Conservation (phyloP, 2,797 vertebrate species). For the Todus mexicanus region DNA sequence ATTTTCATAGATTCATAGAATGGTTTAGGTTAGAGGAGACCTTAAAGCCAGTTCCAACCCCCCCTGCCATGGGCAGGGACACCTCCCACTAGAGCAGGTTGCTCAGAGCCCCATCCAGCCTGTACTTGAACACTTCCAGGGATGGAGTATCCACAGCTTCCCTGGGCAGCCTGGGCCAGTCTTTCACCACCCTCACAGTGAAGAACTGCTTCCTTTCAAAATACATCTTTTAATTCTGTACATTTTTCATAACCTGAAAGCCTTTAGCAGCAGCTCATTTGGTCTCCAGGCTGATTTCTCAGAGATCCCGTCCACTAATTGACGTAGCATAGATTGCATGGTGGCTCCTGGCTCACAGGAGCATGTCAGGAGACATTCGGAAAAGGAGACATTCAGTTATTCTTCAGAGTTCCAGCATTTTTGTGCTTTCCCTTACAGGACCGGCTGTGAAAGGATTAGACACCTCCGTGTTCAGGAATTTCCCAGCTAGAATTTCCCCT, state of each 20-base stretch:
- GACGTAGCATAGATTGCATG: background rate
- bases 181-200: too few species aligned
- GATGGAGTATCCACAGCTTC: too few species aligned
- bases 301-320: background rate
- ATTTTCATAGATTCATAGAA: too few species aligned
- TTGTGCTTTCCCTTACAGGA: background rate
- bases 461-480: background rate
- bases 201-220: too few species aligned
- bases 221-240: background rate
- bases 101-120: too few species aligned
- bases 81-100: too few species aligned
- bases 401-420: background rate
- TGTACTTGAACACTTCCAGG: too few species aligned
- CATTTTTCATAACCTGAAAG: background rate
- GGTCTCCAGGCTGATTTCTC: background rate
- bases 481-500: background rate
- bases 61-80: too few species aligned
- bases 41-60: too few species aligned
- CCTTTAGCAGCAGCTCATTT: background rate
- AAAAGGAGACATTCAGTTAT: background rate
- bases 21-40: too few species aligned
- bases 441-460: background rate
- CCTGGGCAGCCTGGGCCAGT: too few species aligned
- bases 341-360: background rate
- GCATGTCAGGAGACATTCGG: background rate